These are phyloP conservation scores for Rhizoglyphus robini DNA, from an alignment of 1,140 invertebrate species.

Conservation along the genomic window DNA sequence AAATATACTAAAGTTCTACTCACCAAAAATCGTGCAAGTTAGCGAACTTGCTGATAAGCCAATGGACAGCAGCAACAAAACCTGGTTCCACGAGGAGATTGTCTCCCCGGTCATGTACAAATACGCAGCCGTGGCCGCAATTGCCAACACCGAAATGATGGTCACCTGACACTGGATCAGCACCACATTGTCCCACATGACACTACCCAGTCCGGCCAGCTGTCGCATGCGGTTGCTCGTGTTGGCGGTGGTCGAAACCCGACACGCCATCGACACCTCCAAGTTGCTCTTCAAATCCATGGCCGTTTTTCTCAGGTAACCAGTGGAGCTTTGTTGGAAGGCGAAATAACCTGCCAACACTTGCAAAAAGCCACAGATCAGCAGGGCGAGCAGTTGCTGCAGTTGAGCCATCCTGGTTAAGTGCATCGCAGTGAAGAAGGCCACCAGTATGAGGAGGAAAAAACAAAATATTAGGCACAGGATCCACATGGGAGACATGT, in stretches of 20 bases:
- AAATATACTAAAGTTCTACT: not conserved
- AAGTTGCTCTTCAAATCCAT: conserved; percentile 17
- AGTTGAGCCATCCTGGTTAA: not conserved
- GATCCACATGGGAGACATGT: not conserved
- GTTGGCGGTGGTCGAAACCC: not conserved
- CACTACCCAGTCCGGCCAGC: not conserved
- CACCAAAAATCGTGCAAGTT: not conserved
- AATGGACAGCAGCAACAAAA: not conserved
- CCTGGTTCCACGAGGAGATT: not conserved
- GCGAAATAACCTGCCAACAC: not conserved
- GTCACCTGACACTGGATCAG: conserved; percentile 11
- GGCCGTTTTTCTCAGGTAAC: not conserved
- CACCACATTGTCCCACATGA: not conserved
- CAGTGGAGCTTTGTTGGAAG: not conserved
- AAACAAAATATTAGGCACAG: not conserved
- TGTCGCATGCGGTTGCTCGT: not conserved
- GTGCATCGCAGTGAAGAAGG: not conserved
- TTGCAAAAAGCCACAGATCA: not conserved
- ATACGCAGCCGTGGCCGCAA: not conserved
- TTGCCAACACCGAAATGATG: not conserved
- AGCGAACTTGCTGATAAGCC: not conserved
- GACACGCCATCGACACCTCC: conserved; percentile 12
- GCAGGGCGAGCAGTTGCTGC: not conserved
- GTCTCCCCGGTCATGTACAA: no score
- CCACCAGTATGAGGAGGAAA: not conserved